Base-by-base conservation (phyloP, 2,797 vertebrate species). In the Gadopsis marmoratus region DNA sequence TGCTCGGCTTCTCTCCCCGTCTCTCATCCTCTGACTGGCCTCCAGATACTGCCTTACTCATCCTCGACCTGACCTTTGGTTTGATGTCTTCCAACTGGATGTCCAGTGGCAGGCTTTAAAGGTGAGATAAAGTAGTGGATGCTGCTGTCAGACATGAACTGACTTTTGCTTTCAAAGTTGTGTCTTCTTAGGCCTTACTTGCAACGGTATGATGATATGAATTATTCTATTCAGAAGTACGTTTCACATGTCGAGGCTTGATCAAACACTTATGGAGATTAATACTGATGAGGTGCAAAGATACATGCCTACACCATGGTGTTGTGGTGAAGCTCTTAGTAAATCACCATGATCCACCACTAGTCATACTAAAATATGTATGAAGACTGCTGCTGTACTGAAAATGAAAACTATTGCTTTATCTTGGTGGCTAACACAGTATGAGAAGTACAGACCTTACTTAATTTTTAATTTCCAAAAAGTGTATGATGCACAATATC, bases 31-130 rank as follows among this genome's bases (percentile, higher is more conserved):
- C 71, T 74, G 62, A 65, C 83, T 74, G 79, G 56, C 72, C 83
- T 90, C 60, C 71, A 83, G 74, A 82, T 76, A 67, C 67, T 59
- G 50, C 55, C 33, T 79, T 72, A 60, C 79, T 86, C 80, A 81
- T 81, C 68, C 51, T 45, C 45, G 23, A 61, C 61, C 79, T 92
- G 89, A 92, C 89, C 88, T 90, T 82, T 87, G 80, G 78, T 85
- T 88, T 84, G 85, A 86, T 86, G 78, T 84, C 76, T 78, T 81
- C 61, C 73, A 81, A 79, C 83, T 79, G 41, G 37, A 72, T 75
- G 77, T 86, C 80, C 75, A 56, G 48, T 69, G 79, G 84, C 64
- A 62, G 66, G 39, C 56, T 82, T 84, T 81, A 78, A 85, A 80
- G 59, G 48, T 13, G 17, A 79, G 71, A 89, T 78, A 79, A 86